These are phyloP conservation scores for Nyctereutes procyonoides DNA, from an alignment of 2,113 vertebrate genomes.

Conservation along the genomic window DNA sequence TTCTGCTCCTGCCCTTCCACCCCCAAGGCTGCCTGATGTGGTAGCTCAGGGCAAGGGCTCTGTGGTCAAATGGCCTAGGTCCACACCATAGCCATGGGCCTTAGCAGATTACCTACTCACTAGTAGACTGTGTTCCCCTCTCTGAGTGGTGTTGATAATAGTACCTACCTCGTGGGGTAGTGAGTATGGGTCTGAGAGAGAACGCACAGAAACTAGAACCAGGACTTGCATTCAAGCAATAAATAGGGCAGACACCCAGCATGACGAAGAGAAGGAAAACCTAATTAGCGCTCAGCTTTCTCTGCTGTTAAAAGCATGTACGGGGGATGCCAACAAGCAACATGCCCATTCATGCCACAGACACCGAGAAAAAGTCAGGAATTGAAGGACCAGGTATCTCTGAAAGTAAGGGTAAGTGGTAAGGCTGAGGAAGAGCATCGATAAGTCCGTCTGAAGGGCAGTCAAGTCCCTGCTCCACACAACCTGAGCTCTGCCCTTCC, in stretches of 20 bases:
- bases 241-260: background rate
- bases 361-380: background rate
- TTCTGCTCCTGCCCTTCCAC: background rate
- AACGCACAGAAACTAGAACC: background rate
- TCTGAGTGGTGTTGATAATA: background rate
- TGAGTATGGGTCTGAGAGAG: background rate
- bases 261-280: background rate
- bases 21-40: background rate
- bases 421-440: background rate
- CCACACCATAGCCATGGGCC: background rate
- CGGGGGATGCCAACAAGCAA: background rate
- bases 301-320: background rate
- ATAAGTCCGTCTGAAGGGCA: background rate
- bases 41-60: background rate
- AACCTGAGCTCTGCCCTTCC: background rate
- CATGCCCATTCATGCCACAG: fast-evolving
- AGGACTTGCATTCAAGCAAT: background rate
- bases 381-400: background rate
- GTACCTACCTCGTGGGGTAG: background rate
- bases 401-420: background rate
- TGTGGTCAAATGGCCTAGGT: background rate
- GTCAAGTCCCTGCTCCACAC: background rate
- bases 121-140: fast-evolving
- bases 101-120: background rate
- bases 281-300: background rate